Conservation (phyloP, 2,888 invertebrate genomes). For the Eristalis pertinax region DNA sequence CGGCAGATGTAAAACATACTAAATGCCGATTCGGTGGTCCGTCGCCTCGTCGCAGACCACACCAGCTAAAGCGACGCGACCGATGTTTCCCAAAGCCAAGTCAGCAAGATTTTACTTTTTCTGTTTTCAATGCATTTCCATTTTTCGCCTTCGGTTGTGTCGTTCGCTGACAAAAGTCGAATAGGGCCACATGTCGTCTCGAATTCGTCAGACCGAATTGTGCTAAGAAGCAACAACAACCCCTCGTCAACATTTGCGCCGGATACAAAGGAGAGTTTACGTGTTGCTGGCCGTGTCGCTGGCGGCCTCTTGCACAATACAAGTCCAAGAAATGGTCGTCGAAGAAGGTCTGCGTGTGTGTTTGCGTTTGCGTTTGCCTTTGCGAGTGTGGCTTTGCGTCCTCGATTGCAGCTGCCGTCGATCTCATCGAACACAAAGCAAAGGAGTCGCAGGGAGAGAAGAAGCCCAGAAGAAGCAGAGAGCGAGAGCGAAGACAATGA, state of each 20-base stretch:
- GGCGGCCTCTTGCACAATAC: neutral
- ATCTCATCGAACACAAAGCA: neutral
- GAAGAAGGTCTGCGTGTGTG: neutral
- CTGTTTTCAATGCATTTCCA: neutral
- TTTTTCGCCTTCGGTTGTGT: neutral
- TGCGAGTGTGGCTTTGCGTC: neutral
- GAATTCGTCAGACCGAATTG: slow-evolving; percentile 50
- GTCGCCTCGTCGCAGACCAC: neutral
- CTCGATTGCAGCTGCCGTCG: neutral
- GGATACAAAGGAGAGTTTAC: no score
- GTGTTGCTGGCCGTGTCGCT: neutral
- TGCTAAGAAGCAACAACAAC: neutral
- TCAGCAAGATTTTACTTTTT: neutral
- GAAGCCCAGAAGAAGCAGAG: neutral
- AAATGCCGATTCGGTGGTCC: neutral
- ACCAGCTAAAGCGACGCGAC: neutral
- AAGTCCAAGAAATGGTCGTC: neutral
- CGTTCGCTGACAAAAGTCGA: slow-evolving; percentile 1
- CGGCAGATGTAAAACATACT: neutral
- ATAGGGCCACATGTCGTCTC: slow-evolving; percentile 61
- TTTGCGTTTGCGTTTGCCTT: neutral
- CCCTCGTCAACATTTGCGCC: neutral
- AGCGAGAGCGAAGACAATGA: neutral
- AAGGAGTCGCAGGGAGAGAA: neutral
- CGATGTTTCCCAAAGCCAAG: neutral